Evolutionary conservation across 2,888 invertebrate species (phyloP), one percentile per base, ranked within the genome.

Genomic region (Prenolepis imparis): DNA sequence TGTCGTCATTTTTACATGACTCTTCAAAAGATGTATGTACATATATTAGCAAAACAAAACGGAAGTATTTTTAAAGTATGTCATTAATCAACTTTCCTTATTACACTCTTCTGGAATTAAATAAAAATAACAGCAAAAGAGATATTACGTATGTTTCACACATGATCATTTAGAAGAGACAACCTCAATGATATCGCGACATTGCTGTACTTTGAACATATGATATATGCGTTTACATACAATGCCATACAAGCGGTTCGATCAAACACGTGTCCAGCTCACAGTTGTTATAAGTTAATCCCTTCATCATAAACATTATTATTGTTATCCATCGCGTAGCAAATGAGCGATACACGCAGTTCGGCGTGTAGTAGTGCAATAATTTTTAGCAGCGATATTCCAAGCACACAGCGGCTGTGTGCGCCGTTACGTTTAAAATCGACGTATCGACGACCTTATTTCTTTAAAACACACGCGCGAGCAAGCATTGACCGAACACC

Each of bases 391-490:
- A 41, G 28, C 70, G 83, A 75, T 83, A 80, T 84, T 78, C 81
- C 81, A 61, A 64, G 81, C 72, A 80, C 72, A 80, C 59, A 77
- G 73, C 15, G 15, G 18, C 1, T 59, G 55, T 55, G 59, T 64
- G 67, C 36, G 83, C 75, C 73, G 90, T 85, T 85, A 88, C 87
- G 82, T 85, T 86, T 86, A 84, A 88, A 89, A 90, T 90, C 90
- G 39, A 84, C 52, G 90, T 90, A 90, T 89, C 84, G 87, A 80
- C 89, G 89, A 90, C 90, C 90, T 90, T 90, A 89, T 90, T 90
- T 90, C 90, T 87, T 86, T 86, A 86, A 89, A 89, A 86, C 89
- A 86, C 89, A 89, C 80, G 75, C 75, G 78, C 84, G 73, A 55
- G 82, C 82, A 90, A 89, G 70, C 89, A 63, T 84, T 84, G 89